Percentiles rank a stretch among this genome's conserved stretches.
Conservation (phyloP, 2,888 invertebrate species). For the Ormyrus rosae region DNA sequence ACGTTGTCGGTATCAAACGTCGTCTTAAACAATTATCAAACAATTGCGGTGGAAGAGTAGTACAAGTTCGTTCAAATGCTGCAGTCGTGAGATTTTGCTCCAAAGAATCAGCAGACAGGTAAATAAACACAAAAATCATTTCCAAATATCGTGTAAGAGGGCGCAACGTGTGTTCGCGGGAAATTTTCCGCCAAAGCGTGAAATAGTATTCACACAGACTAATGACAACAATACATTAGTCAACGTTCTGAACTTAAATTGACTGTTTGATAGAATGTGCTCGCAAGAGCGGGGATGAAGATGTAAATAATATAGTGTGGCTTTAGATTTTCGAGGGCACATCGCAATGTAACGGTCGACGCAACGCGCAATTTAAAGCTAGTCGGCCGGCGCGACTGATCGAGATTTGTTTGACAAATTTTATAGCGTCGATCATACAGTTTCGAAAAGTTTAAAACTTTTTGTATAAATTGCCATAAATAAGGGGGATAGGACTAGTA, state of each 20-base stretch:
- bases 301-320: conserved; percentile 64
- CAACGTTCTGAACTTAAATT: no score
- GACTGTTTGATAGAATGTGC: no score
- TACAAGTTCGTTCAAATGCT: conserved; percentile 80
- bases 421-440: conserved; percentile 9
- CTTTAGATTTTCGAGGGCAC: conserved; percentile 59
- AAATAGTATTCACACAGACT: no score
- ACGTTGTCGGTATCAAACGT: conserved; percentile 74
- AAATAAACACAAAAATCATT: conserved; percentile 48
- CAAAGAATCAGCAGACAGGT: conserved; percentile 85
- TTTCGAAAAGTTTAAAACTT: conserved; percentile 18
- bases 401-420: background rate
- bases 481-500: conserved; percentile 2
- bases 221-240: no score
- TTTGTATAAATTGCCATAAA: background rate
- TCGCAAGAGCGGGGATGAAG: conserved; percentile 61
- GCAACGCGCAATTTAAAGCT: conserved; percentile 49
- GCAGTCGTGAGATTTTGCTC: conserved; percentile 85
- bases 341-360: conserved; percentile 65
- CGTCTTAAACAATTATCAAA: conserved; percentile 84
- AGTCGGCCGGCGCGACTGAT: background rate
- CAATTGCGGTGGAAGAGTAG: conserved; percentile 89
- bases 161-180: background rate
- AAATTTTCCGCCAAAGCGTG: conserved; percentile 40
- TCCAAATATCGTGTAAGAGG: conserved; percentile 11